A percentile compares a stretch with the other conserved stretches of the same genome.
Evolutionary conservation across 2,797 vertebrate genomes (phyloP).

Genomic region (Chiloscyllium punctatum): DNA sequence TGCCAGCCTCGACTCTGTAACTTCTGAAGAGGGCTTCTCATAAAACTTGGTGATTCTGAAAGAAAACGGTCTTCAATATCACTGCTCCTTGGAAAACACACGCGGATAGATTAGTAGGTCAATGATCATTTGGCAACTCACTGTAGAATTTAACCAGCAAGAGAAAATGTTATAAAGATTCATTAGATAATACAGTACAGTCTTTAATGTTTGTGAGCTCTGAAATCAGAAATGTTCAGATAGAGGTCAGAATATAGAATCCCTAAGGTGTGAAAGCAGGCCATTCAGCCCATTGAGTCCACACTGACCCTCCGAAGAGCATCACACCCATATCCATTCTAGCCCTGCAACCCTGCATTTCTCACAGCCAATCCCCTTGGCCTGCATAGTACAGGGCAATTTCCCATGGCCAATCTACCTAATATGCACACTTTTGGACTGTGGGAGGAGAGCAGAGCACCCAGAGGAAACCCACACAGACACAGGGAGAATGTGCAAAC

Average conservation of each 20-base stretch:
- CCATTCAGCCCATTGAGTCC: too few species aligned
- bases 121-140: neutral
- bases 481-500: too few species aligned
- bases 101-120: neutral
- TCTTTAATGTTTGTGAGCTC: neutral
- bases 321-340: too few species aligned
- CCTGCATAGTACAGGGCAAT: too few species aligned
- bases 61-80: conserved; percentile 9
- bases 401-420: too few species aligned
- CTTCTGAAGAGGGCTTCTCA: conserved; percentile 62
- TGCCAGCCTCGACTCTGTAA: conserved; percentile 61
- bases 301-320: too few species aligned
- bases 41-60: conserved; percentile 61
- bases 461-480: too few species aligned
- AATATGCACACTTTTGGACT: too few species aligned
- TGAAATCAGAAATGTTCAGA: neutral
- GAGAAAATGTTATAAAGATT: neutral
- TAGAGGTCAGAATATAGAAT: neutral
- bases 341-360: too few species aligned
- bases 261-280: too few species aligned
- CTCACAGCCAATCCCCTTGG: too few species aligned
- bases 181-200: neutral
- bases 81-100: neutral
- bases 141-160: neutral
- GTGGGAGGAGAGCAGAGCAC: too few species aligned